Evolutionary conservation across 1,140 invertebrate genomes (phyloP).

Genomic region (Coenobita brevimanus): DNA sequence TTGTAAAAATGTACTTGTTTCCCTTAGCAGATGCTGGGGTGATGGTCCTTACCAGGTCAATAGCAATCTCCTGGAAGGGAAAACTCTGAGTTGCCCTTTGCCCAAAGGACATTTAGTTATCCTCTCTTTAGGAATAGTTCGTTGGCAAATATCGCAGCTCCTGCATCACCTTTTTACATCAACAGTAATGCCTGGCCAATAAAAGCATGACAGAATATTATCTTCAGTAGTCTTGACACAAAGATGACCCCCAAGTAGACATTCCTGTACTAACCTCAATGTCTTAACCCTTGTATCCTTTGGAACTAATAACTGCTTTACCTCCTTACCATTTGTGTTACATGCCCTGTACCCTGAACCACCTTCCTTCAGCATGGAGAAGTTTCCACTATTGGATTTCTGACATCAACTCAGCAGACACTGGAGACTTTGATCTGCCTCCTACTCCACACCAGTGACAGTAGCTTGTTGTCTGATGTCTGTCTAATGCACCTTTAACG

Average conservation of each 20-base stretch:
- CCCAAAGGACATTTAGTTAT: constrained; percentile 10
- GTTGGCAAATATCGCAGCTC: constrained; percentile 17
- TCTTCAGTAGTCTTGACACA: neutral
- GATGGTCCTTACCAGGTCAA: neutral
- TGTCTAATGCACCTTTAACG: too few species aligned
- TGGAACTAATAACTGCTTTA: neutral
- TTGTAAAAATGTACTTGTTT: constrained; percentile 6
- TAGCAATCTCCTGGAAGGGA: neutral
- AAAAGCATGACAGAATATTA: neutral
- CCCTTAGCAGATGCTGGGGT: neutral
- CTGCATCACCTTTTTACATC: constrained; percentile 16
- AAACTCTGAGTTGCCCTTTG: neutral
- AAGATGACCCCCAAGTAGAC: neutral
- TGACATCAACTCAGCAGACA: too few species aligned
- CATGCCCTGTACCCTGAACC: neutral
- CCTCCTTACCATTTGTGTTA: neutral
- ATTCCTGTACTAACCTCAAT: neutral
- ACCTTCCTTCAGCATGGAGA: too few species aligned
- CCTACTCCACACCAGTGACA: too few species aligned
- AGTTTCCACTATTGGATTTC: too few species aligned
- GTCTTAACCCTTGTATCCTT: neutral
- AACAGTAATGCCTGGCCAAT: neutral
- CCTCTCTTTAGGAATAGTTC: neutral
- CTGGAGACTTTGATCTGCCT: too few species aligned
- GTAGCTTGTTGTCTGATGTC: too few species aligned